Conservation (phyloP, 2,888 invertebrate species). For the Standfussiana lucernea region DNA sequence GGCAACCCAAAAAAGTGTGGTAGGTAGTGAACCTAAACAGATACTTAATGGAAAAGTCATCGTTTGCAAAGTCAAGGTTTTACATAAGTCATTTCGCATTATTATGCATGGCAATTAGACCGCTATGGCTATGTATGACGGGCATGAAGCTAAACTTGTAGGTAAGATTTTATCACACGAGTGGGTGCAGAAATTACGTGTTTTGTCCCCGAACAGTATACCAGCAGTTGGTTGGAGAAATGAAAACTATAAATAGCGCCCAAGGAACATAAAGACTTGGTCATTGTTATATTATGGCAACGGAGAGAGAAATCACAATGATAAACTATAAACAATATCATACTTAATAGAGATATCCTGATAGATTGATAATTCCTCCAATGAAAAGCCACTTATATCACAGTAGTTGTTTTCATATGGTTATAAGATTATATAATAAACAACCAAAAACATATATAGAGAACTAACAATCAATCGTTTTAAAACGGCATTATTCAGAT, state of each 20-base stretch:
- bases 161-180: constrained; percentile 46
- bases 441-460: too few relatives aligned
- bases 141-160: constrained; percentile 25
- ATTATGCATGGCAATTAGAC: constrained; percentile 39
- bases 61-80: constrained; percentile 52
- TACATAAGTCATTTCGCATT: constrained; percentile 29
- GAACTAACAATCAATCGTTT: too few relatives aligned
- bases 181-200: constrained; percentile 34
- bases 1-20: constrained; percentile 36
- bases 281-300: background rate
- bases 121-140: constrained; percentile 29
- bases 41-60: constrained; percentile 63
- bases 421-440: too few relatives aligned
- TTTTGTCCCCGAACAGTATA: constrained; percentile 22
- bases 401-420: too few relatives aligned
- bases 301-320: background rate
- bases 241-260: constrained; percentile 32
- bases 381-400: too few relatives aligned
- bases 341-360: background rate
- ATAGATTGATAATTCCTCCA: too few relatives aligned
- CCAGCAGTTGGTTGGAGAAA: constrained; percentile 28
- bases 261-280: constrained; percentile 15
- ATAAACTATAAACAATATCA: constrained; percentile 6
- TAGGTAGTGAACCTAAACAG: constrained; percentile 9
- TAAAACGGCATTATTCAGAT: too few relatives aligned